Base-by-base conservation (phyloP, 2,888 invertebrate species). In the Dryococelus australis region DNA sequence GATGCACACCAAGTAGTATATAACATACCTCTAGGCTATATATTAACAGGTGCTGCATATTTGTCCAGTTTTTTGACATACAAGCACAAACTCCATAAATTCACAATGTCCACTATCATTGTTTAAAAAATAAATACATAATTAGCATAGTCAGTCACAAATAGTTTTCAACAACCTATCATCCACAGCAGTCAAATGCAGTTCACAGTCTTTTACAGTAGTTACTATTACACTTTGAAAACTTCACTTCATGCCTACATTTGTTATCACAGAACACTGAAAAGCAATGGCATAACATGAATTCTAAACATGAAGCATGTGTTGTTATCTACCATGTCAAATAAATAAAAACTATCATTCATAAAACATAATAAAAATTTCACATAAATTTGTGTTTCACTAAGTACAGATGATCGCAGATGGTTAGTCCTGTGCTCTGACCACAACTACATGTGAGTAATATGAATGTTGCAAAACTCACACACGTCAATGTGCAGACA, bases 161-260 rank as follows among this genome's bases (percentile, higher is more conserved):
- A 65, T 20, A 65, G 12, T 16, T 35, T 35, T 65, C n/a, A 65
- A 65, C 20, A 65, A 24, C n/a, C 65, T 65, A 16, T n/a, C 10
- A 65, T 16, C n/a, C 65, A 65, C 65, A 65, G 65, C n/a, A n/a
- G 65, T n/a, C 65, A 65, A 65, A 65, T 65, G 65, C 65, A 65
- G 65, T 65, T 24, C 65, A 65, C 5, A 65, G 65, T 65, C 65
- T n/a, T 65, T 20, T 65, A 24, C 13, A 65, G 65, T 20, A 65
- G n/a, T 65, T 65, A 65, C 20, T 24, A 65, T 24, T 65, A 65
- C n/a, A 24, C n/a, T 65, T 65, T 65, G n/a, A 65, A 9, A 65
- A 65, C 47, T 0, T 47, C 5, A 47, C 47, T 47, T 10, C 65
- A 65, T 65, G 16, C 65, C 16, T 20, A 35, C 4, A 4, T 35